Conservation (phyloP, 2,888 invertebrate species). For the Caenorhabditis doughertyi region DNA sequence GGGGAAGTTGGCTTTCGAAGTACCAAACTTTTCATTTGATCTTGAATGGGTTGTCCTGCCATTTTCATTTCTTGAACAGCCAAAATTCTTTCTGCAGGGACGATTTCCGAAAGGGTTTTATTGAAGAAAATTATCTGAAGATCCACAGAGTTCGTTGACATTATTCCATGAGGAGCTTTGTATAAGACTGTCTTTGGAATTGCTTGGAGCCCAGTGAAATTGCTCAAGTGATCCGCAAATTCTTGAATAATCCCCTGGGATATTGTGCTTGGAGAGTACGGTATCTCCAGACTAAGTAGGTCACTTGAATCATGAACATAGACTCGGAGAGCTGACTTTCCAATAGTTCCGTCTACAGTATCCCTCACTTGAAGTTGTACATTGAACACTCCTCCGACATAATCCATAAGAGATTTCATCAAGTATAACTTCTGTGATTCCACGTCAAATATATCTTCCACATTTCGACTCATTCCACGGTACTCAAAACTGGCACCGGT, state of each 20-base stretch:
- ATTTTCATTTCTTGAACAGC: constrained; percentile 44
- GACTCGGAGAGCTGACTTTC: constrained; percentile 37
- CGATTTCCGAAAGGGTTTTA: constrained; percentile 50
- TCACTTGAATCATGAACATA: constrained; percentile 62
- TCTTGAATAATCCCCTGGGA: constrained; percentile 38
- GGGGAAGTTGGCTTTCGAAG: constrained; percentile 30
- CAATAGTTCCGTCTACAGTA: constrained; percentile 53
- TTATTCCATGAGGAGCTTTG: constrained; percentile 56
- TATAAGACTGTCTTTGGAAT: constrained; percentile 48
- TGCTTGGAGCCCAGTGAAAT: constrained; percentile 42
- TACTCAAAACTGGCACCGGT: constrained; percentile 57
- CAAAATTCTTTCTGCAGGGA: constrained; percentile 51
- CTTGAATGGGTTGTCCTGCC: too few relatives aligned
- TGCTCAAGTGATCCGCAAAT: constrained; percentile 33
- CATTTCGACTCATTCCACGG: constrained; percentile 58
- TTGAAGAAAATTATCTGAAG: constrained; percentile 62
- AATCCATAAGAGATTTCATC: constrained; percentile 31
- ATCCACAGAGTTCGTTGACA: constrained; percentile 53
- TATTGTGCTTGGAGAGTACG: constrained; percentile 46
- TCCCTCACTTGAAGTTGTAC: constrained; percentile 49
- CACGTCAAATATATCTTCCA: constrained; percentile 50
- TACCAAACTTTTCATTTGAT: not conserved
- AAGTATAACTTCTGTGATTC: constrained; percentile 25
- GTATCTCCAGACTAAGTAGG: constrained; percentile 50
- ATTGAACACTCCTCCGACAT: constrained; percentile 61